A percentile compares a stretch with the other conserved stretches of the same genome.
Evolutionary conservation across 2,797 vertebrate species (phyloP).

Genomic region (Sardinella longiceps): DNA sequence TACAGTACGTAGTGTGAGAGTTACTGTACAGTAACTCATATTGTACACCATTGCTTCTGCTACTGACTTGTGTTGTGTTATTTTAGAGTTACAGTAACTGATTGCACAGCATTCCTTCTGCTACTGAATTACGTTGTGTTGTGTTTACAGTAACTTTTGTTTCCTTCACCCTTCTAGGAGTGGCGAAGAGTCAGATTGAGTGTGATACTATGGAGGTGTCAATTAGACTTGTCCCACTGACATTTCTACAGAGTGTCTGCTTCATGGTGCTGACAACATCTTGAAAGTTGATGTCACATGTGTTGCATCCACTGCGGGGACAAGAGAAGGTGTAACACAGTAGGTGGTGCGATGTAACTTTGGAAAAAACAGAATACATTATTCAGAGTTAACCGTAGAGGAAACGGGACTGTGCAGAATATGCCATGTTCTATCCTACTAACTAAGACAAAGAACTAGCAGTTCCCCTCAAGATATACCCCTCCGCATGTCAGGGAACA

Average conservation of each 20-base stretch:
- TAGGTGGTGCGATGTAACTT: background rate
- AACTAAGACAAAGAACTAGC: background rate
- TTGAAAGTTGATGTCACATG: background rate
- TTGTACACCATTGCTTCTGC: background rate
- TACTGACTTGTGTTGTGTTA: too few relatives aligned
- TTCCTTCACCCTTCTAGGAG: background rate
- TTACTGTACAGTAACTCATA: too few relatives aligned
- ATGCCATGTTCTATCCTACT: slow-evolving; percentile 8
- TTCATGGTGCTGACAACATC: background rate
- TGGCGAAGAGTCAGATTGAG: too few relatives aligned
- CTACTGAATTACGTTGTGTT: too few relatives aligned
- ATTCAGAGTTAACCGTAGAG: background rate
- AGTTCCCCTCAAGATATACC: slow-evolving; percentile 2
- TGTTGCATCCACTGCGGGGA: background rate
- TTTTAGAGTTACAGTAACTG: too few relatives aligned
- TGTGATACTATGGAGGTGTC: too few relatives aligned
- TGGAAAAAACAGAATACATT: background rate
- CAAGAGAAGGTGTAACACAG: background rate
- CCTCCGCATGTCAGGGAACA: background rate
- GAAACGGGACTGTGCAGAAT: background rate
- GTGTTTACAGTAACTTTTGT: background rate
- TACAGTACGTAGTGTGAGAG: too few relatives aligned
- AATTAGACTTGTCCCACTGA: too few relatives aligned
- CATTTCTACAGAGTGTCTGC: background rate
- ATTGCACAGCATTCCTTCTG: background rate